Conservation (phyloP, 2,113 vertebrate genomes). For the Gracilinanus agilis region DNA sequence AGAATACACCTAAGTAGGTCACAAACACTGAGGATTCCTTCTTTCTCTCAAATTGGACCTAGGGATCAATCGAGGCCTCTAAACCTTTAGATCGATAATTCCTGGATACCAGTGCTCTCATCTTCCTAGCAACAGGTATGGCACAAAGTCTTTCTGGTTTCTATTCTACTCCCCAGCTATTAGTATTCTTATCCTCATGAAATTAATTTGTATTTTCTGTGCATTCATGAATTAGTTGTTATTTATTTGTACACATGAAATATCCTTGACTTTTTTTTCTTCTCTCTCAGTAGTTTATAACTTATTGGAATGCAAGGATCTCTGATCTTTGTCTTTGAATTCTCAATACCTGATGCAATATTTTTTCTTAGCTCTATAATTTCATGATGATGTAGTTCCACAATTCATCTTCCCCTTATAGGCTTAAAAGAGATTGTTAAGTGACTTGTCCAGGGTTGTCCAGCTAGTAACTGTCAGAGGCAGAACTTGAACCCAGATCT, state of each 20-base stretch:
- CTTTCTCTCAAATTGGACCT: constrained; percentile 49
- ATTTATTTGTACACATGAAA: background rate
- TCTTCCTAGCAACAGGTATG: constrained; percentile 24
- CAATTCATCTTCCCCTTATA: background rate
- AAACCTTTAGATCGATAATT: constrained; percentile 41
- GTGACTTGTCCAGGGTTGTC: background rate
- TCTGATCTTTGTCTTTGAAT: background rate
- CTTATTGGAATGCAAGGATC: background rate
- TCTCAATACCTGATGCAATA: background rate
- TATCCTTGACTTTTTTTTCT: background rate
- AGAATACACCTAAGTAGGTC: constrained; percentile 56
- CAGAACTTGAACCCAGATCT: background rate
- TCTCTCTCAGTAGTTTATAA: background rate
- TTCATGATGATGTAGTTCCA: background rate
- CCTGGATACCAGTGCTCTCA: constrained; percentile 19
- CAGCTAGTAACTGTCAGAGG: background rate
- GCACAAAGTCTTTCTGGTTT: background rate
- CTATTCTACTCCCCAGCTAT: background rate
- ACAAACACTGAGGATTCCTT: constrained; percentile 52
- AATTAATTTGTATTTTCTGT: background rate
- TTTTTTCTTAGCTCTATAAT: background rate
- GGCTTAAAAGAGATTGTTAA: background rate
- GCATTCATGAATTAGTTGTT: background rate
- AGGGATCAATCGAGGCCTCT: background rate
- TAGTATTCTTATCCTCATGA: background rate